A percentile compares a stretch with the other conserved stretches of the same genome.
Conservation (phyloP, 2,888 invertebrate species). For the Acanthosepion esculentum region DNA sequence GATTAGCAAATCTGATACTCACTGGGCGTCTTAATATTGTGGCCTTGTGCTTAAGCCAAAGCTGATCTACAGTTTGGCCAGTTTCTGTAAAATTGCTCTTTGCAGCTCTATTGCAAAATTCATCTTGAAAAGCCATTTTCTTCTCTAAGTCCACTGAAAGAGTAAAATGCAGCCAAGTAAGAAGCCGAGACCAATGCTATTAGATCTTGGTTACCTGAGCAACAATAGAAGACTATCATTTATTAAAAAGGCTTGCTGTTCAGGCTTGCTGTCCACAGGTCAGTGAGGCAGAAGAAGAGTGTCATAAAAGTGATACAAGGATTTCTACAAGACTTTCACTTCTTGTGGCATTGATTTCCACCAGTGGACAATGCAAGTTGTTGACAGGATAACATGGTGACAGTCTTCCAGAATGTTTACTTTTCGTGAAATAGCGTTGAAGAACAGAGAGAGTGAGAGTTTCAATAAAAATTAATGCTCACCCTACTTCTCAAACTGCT, state of each 20-base stretch:
- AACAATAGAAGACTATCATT: not conserved
- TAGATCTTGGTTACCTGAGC: not conserved
- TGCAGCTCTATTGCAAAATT: not conserved
- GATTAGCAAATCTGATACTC: not conserved
- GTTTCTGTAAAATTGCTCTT: not conserved
- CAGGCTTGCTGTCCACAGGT: no score
- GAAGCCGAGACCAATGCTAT: not conserved
- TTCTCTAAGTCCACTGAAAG: not conserved
- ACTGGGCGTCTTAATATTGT: not conserved
- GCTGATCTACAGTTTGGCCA: not conserved
- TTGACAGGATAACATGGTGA: not conserved
- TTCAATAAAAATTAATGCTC: not conserved
- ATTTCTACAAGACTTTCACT: not conserved
- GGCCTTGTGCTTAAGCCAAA: not conserved
- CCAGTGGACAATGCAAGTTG: not conserved
- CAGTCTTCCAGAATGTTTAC: not conserved
- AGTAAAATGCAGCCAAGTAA: not conserved
- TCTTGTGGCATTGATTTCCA: not conserved
- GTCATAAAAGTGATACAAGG: not conserved
- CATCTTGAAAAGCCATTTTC: not conserved
- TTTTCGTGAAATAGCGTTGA: not conserved
- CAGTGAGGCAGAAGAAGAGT: not conserved
- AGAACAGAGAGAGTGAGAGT: not conserved
- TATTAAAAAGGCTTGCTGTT: not conserved
- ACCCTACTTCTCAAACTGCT: not conserved